Evolutionary conservation across 2,888 invertebrate species (phyloP), one percentile per base, ranked within the genome.

Genomic region (Mythimna impura): DNA sequence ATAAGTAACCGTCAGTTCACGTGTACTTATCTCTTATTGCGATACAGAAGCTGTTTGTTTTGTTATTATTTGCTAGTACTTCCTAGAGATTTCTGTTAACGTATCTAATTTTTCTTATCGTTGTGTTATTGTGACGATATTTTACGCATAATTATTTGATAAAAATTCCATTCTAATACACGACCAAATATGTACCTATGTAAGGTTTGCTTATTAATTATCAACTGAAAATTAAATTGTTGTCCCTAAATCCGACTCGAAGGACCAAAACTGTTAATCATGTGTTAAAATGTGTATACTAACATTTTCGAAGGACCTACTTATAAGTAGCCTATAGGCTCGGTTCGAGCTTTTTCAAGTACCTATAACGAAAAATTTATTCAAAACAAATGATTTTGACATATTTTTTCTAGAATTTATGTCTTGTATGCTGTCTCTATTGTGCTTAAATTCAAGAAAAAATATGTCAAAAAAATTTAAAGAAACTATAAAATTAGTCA

Each of bases 21-120:
- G 54, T 40, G 54, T 50, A 75, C 36, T 54, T 68, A 68, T 76
- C 60, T 61, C 65, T 4, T 54, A 34, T 9, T 43, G 54, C 22
- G n/a, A 30, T 47, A 62, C 54, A 64, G 47, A 43, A 54, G 36
- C 14, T 36, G 61, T 71, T 60, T 47, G 6, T 34, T 50, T 36
- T 63, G 9, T 14, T 40, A 25, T 68, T 62, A 47, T 62, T 62
- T 62, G 43, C 34, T 72, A 50, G 25, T 50, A 62, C 22, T 63
- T 55, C 72, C 65, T 62, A 57, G 52, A 52, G 52, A 63, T 66
- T 58, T 30, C 6, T 47, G 20, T 43, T 43, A 36, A 63, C 73
- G 66, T 77, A 73, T 54, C 63, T 77, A 72, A 57, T 66, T 58
- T 47, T 10, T 10, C 47, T 78, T 77, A 77, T 77, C 73, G 40